Evolutionary conservation across 2,888 invertebrate species (phyloP).

Genomic region (Rhogogaster chlorosoma): DNA sequence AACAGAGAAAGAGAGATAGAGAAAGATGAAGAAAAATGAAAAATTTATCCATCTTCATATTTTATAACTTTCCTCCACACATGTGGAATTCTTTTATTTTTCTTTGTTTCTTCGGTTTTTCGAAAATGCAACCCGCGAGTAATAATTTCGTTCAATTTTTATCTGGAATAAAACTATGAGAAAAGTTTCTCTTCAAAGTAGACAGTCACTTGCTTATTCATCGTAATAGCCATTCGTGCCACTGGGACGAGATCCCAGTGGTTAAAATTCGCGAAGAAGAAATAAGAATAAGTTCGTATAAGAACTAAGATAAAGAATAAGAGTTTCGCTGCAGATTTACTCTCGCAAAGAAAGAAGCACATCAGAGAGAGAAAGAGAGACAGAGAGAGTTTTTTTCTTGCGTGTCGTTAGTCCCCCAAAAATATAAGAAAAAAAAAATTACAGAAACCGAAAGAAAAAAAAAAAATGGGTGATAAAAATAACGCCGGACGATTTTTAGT

Average conservation of each 20-base stretch:
- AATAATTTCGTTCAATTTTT: neutral
- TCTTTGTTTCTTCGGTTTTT: neutral
- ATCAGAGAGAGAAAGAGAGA: neutral
- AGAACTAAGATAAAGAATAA: neutral
- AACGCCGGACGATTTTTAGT: neutral
- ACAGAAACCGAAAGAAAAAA: neutral
- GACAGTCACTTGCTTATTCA: constrained; percentile 27
- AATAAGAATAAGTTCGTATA: neutral
- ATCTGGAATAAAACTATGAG: neutral
- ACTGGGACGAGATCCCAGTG: constrained; percentile 11
- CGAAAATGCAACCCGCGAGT: neutral
- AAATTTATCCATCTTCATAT: neutral
- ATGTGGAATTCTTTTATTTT: neutral
- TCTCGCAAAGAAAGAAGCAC: neutral
- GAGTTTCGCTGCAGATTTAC: neutral
- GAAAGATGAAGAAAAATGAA: neutral
- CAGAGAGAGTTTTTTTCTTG: neutral
- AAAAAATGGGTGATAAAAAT: neutral
- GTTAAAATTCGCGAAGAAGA: constrained; percentile 2
- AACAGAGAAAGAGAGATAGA: neutral
- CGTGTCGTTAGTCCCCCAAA: neutral
- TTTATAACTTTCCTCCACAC: neutral
- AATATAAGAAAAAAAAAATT: neutral
- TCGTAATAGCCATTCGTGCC: constrained; percentile 22
- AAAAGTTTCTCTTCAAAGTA: constrained; percentile 14